Conservation (phyloP, 2,888 invertebrate genomes). For the Silvanus unidentatus region DNA sequence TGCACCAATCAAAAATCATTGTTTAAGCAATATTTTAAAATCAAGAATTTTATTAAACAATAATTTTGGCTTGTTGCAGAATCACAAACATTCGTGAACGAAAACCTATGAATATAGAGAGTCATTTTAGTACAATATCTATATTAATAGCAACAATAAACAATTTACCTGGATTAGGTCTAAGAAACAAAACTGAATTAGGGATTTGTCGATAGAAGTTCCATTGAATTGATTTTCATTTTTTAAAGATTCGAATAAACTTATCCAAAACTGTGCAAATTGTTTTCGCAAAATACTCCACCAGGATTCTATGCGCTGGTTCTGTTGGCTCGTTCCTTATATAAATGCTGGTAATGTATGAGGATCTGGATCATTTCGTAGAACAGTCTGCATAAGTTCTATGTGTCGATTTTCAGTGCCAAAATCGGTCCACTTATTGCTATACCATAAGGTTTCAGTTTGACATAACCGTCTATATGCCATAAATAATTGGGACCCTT, state of each 20-base stretch:
- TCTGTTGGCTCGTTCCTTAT: constrained; percentile 9
- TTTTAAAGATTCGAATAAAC: constrained; percentile 11
- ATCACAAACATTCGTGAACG: too few relatives aligned
- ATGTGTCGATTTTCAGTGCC: constrained; percentile 6
- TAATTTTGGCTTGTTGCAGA: too few relatives aligned
- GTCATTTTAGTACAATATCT: too few relatives aligned
- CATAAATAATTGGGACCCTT: constrained; percentile 8
- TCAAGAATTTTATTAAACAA: too few relatives aligned
- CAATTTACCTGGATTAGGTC: constrained; percentile 1
- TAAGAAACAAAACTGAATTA: constrained; percentile 14
- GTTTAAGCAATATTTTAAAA: not conserved
- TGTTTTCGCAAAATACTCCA: constrained; percentile 11
- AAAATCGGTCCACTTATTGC: constrained; percentile 9
- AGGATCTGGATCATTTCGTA: not conserved
- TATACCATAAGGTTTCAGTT: constrained; percentile 10
- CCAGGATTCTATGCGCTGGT: constrained; percentile 12
- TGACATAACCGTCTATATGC: constrained; percentile 8
- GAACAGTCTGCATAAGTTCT: constrained; percentile 5
- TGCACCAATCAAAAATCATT: too few relatives aligned
- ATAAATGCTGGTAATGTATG: constrained; percentile 6
- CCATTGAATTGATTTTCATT: constrained; percentile 10
- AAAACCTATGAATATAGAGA: too few relatives aligned
- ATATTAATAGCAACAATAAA: too few relatives aligned
- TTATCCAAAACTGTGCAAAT: constrained; percentile 10
- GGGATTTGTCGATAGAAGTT: constrained; percentile 10